Percentiles rank a stretch among this genome's conserved stretches.
These are phyloP conservation scores for Psilopogon haemacephalus DNA, from an alignment of 2,113 vertebrate species.

Conservation along the genomic window DNA sequence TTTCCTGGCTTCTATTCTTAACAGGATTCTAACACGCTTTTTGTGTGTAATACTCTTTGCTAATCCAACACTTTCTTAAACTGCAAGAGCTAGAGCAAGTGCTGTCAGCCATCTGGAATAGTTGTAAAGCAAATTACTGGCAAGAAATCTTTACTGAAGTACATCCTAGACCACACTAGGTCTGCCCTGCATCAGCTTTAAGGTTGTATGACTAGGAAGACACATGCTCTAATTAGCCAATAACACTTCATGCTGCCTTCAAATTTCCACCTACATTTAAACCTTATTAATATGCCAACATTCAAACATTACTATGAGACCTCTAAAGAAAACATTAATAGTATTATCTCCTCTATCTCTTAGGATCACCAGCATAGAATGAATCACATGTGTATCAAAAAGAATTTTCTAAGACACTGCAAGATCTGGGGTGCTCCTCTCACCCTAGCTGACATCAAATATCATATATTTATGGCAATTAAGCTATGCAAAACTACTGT, in stretches of 20 bases:
- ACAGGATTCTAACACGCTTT: neutral
- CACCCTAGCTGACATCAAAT: neutral
- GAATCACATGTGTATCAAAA: neutral
- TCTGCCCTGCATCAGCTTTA: neutral
- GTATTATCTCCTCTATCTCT: neutral
- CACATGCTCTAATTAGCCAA: neutral
- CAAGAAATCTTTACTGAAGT: neutral
- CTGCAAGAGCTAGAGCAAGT: neutral
- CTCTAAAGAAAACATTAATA: neutral
- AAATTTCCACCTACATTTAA: neutral
- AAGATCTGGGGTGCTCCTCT: neutral
- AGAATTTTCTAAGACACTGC: neutral
- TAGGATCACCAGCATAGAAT: neutral
- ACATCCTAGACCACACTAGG: neutral
- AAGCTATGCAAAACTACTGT: neutral
- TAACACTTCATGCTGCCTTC: neutral
- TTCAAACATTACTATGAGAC: neutral
- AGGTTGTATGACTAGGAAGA: neutral
- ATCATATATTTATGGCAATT: neutral
- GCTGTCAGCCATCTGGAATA: neutral
- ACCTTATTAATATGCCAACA: neutral
- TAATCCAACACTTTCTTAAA: neutral
- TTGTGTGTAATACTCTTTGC: neutral
- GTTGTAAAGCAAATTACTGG: neutral
- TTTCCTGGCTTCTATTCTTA: neutral